Percentiles rank a stretch among this genome's conserved stretches.
Conservation (phyloP, 2,888 invertebrate genomes). For the Unio delphinus region DNA sequence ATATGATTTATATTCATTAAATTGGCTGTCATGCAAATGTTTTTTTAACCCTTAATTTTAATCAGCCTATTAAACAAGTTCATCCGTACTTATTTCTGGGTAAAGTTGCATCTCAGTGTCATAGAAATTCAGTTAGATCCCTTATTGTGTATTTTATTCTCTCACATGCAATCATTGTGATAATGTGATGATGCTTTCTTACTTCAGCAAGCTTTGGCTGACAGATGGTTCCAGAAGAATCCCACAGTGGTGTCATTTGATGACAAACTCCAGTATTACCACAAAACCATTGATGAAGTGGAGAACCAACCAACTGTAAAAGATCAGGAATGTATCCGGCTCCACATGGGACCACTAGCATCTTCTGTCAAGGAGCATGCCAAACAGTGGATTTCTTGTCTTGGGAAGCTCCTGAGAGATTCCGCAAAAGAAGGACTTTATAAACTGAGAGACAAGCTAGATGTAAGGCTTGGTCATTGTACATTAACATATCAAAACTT, state of each 20-base stretch:
- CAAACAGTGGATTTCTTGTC: constrained; percentile 83
- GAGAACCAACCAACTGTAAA: constrained; percentile 66
- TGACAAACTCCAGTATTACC: constrained; percentile 88
- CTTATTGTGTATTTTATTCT: too few species aligned
- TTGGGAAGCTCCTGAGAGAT: constrained; percentile 81
- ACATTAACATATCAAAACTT: background rate
- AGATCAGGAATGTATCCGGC: constrained; percentile 70
- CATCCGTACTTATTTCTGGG: too few species aligned
- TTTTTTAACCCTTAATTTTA: too few species aligned
- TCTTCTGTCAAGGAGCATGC: constrained; percentile 82
- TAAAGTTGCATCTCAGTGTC: too few species aligned
- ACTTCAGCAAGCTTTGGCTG: constrained; percentile 77
- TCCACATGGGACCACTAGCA: constrained; percentile 83
- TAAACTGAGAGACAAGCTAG: constrained; percentile 80
- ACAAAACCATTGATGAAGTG: constrained; percentile 81
- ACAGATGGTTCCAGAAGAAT: constrained; percentile 82
- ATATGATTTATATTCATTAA: too few species aligned
- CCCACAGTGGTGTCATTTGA: constrained; percentile 81
- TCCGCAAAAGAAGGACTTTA: constrained; percentile 81
- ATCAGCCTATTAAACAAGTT: too few species aligned
- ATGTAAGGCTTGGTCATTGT: constrained; percentile 73
- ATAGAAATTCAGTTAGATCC: too few species aligned
- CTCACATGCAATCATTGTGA: too few species aligned
- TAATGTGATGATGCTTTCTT: background rate
- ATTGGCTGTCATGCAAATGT: too few species aligned